These are phyloP conservation scores for Endotricha flammealis DNA, from an alignment of 2,888 invertebrate species.

Conservation along the genomic window DNA sequence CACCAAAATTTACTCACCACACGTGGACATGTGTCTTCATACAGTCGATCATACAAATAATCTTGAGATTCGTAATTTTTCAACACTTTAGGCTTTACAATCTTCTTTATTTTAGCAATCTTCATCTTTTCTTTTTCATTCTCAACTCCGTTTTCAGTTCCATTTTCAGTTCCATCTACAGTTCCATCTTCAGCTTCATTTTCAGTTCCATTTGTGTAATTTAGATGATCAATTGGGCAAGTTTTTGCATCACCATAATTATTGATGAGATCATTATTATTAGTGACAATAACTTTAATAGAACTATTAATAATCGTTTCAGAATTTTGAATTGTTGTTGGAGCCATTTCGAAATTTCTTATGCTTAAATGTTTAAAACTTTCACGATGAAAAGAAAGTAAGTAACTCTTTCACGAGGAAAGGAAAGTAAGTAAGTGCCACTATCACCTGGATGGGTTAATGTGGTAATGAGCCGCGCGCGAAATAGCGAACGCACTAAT, in stretches of 20 bases:
- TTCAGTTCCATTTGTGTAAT: slow-evolving; percentile 13
- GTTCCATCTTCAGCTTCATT: slow-evolving; percentile 9
- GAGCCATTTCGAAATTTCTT: slow-evolving; percentile 42
- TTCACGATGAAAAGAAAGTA: not conserved
- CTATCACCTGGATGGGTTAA: not conserved
- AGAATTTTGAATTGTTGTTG: slow-evolving; percentile 52
- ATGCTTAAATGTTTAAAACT: not conserved
- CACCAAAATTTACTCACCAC: slow-evolving; percentile 47
- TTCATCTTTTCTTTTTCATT: slow-evolving; percentile 29
- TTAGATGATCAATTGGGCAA: slow-evolving; percentile 43
- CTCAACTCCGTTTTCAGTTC: slow-evolving; percentile 12
- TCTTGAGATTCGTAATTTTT: slow-evolving; percentile 56
- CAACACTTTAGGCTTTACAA: slow-evolving; percentile 57
- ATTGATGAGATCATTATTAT: slow-evolving; percentile 32
- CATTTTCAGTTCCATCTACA: slow-evolving; percentile 14
- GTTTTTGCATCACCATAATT: slow-evolving; percentile 31
- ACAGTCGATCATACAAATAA: slow-evolving; percentile 61
- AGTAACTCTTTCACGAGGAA: not conserved
- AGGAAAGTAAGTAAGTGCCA: not conserved
- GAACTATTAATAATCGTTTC: slow-evolving; percentile 42
- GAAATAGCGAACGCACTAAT: slow-evolving; percentile 50
- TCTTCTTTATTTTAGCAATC: slow-evolving; percentile 30
- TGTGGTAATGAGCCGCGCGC: slow-evolving; percentile 33
- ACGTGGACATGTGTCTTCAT: slow-evolving; percentile 54
- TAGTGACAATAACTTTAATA: slow-evolving; percentile 28